Evolutionary conservation across 1,140 invertebrate genomes (phyloP), one percentile per base, ranked within the genome.

Genomic region (Sycophila sp.): DNA sequence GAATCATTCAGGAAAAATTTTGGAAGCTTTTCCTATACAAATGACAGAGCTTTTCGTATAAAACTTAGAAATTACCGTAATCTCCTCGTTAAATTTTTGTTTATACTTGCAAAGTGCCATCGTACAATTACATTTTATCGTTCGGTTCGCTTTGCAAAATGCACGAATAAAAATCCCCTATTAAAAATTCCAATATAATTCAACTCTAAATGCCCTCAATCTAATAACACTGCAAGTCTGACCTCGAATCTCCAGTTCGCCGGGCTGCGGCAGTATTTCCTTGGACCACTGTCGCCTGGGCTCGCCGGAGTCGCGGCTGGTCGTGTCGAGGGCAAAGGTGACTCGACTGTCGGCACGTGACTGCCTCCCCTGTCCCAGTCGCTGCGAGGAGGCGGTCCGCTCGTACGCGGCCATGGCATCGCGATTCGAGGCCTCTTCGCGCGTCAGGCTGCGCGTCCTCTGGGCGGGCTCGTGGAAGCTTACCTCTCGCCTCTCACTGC

Each of bases 391-490:
- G 15, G 65, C 69, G 3, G 81, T 80, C 28, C 79, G 70, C n/a
- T 78, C 77, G n/a, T 62, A 67, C 0, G 13, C 36, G 5, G 15
- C 67, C 63, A 30, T 76, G 64, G 32, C 59, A 47, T 73, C 72
- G 24, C 76, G 73, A n/a, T 34, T 72, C 11, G 59, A 69, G 30
- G 71, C 74, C 62, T 84, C 84, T 53, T 84, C 85, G 0, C 83
- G 79, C 4, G 83, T 86, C 22, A 86, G 74, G 62, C 83, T 86
- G 73, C 84, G 78, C 2, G 83, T 85, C 60, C 85, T 78, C 28
- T 82, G 82, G 3, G 81, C 74, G 6, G 83, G 76, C 64, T 80
- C 79, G 0, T 63, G 40, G 32, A 83, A 78, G 68, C 73, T 81
- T 1, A 84, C 76, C 45, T 85, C 83, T 4, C 82, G 78, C 68